phyloP scores from a whole-genome alignment of 2,888 invertebrate species.

The Barypeithes pellucidus region DNA sequence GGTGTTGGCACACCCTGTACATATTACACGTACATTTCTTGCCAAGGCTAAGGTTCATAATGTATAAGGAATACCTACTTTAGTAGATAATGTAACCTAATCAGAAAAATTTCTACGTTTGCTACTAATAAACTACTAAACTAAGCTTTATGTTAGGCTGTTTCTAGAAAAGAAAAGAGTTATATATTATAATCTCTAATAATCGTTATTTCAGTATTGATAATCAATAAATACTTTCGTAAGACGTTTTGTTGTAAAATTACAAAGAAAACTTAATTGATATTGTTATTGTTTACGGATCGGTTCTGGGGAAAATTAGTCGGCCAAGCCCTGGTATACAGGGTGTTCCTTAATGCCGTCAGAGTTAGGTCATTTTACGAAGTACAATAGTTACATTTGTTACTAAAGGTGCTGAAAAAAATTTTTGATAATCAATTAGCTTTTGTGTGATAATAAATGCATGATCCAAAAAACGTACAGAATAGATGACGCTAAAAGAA shows the following conservation, averaged over 20 bases:
- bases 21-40: slow-evolving; percentile 26
- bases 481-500: too few species aligned
- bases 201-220: slow-evolving; percentile 20
- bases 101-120: slow-evolving; percentile 59
- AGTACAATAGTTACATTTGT: too few species aligned
- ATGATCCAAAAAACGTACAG: too few species aligned
- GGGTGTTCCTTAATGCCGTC: too few species aligned
- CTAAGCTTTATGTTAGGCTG: slow-evolving; percentile 42
- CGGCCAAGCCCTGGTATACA: too few species aligned
- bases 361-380: too few species aligned
- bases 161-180: slow-evolving; percentile 36
- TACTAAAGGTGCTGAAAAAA: too few species aligned
- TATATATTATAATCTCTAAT: slow-evolving; percentile 17
- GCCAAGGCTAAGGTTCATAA: slow-evolving; percentile 20
- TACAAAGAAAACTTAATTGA: not conserved
- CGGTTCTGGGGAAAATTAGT: too few species aligned
- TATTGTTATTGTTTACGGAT: not conserved
- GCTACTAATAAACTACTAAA: slow-evolving; percentile 55
- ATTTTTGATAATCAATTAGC: too few species aligned
- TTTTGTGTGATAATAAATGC: too few species aligned
- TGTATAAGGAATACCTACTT: slow-evolving; percentile 41
- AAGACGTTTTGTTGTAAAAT: not conserved
- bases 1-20: not conserved
- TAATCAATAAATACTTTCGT: slow-evolving; percentile 3
- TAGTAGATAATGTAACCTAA: slow-evolving; percentile 51